Percentiles rank a stretch among this genome's conserved stretches.
These are phyloP conservation scores for Stenopsyche tienmushanensis DNA, from an alignment of 1,140 invertebrate genomes.

Conservation along the genomic window DNA sequence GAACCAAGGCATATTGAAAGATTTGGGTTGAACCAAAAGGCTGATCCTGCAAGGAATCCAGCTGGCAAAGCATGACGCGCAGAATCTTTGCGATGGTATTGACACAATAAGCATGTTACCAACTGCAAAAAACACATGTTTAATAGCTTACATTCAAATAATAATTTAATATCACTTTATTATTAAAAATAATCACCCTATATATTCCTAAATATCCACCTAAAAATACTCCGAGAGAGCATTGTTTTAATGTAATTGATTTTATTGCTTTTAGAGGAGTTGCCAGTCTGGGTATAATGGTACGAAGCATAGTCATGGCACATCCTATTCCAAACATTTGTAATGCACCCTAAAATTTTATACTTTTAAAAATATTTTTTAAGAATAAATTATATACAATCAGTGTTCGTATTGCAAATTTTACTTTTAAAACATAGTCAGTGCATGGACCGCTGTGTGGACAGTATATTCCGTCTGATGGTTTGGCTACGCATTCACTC, in stretches of 20 bases:
- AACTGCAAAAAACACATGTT: conserved; percentile 45
- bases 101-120: conserved; percentile 50
- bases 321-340: conserved; percentile 53
- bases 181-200: conserved; percentile 45
- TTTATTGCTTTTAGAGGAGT: conserved; percentile 51
- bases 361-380: not conserved
- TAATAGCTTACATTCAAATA: not conserved
- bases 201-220: conserved; percentile 56
- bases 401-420: not conserved
- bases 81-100: conserved; percentile 47
- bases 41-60: conserved; percentile 51
- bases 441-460: conserved; percentile 50
- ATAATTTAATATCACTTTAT: not conserved
- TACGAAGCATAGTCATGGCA: conserved; percentile 51
- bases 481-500: conserved; percentile 21
- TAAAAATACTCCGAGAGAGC: conserved; percentile 53
- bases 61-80: conserved; percentile 51
- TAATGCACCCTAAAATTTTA: conserved; percentile 47
- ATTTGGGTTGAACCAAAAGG: conserved; percentile 51
- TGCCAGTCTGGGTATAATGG: conserved; percentile 48
- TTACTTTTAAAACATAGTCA: conserved; percentile 52
- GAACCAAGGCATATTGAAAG: conserved; percentile 40
- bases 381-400: not conserved
- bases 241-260: conserved; percentile 48
- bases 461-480: conserved; percentile 44